A percentile compares a stretch with the other conserved stretches of the same genome.
Evolutionary conservation across 1,140 invertebrate genomes (phyloP).

Genomic region (Diorhabda carinulata): DNA sequence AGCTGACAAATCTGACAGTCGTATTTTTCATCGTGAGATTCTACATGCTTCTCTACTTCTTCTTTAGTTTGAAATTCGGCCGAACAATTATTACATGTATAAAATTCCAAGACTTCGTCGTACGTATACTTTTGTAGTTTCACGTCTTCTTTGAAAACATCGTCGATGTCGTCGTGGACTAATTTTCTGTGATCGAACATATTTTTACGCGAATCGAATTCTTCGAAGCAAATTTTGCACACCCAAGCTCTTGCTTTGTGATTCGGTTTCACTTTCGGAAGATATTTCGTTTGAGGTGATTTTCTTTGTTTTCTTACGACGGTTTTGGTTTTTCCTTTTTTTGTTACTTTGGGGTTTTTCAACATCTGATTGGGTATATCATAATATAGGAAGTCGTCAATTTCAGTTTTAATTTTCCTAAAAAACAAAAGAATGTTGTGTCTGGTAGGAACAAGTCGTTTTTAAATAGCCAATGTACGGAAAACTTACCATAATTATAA

Average conservation of each 20-base stretch:
- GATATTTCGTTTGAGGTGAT: conserved; percentile 9
- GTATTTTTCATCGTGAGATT: conserved; percentile 42
- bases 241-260: conserved; percentile 34
- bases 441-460: conserved; percentile 1
- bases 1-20: conserved; percentile 30
- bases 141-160: conserved; percentile 12
- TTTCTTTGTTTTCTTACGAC: background rate
- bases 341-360: background rate
- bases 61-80: conserved; percentile 30
- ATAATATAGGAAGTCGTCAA: conserved; percentile 4
- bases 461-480: no score
- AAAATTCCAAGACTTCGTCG: conserved; percentile 31
- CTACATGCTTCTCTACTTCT: conserved; percentile 38
- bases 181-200: conserved; percentile 32
- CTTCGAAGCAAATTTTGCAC: conserved; percentile 34
- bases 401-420: conserved; percentile 4
- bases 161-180: conserved; percentile 18
- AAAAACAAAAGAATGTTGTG: conserved; percentile 9
- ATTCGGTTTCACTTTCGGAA: conserved; percentile 26
- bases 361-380: background rate
- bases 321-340: conserved; percentile 8
- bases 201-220: conserved; percentile 30
- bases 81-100: conserved; percentile 36
- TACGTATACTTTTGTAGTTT: conserved; percentile 28
- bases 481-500: no score